Evolutionary conservation across 2,888 invertebrate genomes (phyloP), one percentile per base, ranked within the genome.

Genomic region (Stenolophus ochropezus): DNA sequence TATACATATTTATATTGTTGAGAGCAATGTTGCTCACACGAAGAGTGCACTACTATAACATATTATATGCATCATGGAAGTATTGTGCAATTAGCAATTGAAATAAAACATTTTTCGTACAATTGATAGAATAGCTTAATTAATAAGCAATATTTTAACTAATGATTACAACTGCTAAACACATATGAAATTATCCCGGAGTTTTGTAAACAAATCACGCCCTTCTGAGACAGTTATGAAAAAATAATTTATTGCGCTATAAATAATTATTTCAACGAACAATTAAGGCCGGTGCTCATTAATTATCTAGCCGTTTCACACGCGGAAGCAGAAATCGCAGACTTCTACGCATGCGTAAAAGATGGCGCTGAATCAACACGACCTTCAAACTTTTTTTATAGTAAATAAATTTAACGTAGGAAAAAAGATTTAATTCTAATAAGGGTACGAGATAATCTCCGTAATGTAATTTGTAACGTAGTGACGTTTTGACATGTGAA

Each of bases 191-290:
- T 82, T 81, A 81, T 77, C 56, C 73, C 81, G 58, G 25, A 73
- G 79, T 79, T 47, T 74, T 73, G 74, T 81, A 81, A 81, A 74
- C 61, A 74, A 58, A 74, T 74, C 74, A 81, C 73, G 81, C 74
- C 81, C 56, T 74, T 74, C 25, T 49, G 51, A 51, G 27, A 53
- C 53, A 53, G 27, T 53, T 27, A 53, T 53, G 75, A 75, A 78
- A 78, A 65, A 69, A 78, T 69, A 61, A 61, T 78, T 78, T 61
- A 78, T 78, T 65, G 18, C 78, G 65, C 51, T 49, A 78, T 78
- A 78, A 78, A 78, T 78, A 65, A 78, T 78, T 65, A 78, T 78
- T 78, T 78, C 75, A 75, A 75, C 75, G 53, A 75, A 75, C 75
- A 75, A 75, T 75, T 75, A 75, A 49, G 53, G 56, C 23, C 25